These are phyloP conservation scores for Drosophila dunni DNA, from an alignment of 1,140 invertebrate genomes.

Conservation along the genomic window DNA sequence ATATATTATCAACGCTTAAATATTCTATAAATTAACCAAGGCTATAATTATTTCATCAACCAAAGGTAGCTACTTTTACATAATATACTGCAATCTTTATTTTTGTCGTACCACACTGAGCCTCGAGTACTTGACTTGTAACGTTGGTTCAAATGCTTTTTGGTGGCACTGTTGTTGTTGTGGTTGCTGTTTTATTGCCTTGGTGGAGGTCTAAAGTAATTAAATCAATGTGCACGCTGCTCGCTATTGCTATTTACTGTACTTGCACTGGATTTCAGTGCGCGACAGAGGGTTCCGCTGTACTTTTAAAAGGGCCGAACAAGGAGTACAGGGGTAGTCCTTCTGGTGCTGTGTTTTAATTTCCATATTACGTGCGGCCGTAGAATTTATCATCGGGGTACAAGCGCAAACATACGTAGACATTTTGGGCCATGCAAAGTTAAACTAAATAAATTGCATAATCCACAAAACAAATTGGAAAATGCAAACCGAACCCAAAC, in stretches of 20 bases:
- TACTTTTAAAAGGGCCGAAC: constrained; percentile 9
- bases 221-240: constrained; percentile 54
- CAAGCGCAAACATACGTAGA: constrained; percentile 20
- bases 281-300: not conserved
- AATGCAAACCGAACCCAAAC: constrained; percentile 57
- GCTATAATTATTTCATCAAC: too few relatives aligned
- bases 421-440: constrained; percentile 44
- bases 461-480: constrained; percentile 68
- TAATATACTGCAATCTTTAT: not conserved
- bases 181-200: constrained; percentile 22
- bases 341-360: constrained; percentile 53
- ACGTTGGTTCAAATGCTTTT: constrained; percentile 26
- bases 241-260: constrained; percentile 26
- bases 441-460: constrained; percentile 70
- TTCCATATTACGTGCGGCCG: constrained; percentile 70
- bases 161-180: not conserved
- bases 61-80: too few relatives aligned
- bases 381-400: constrained; percentile 65
- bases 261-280: not conserved
- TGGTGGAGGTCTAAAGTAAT: constrained; percentile 42
- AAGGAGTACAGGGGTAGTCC: not conserved
- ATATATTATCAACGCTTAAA: too few relatives aligned
- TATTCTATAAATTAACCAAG: too few relatives aligned
- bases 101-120: constrained; percentile 5
- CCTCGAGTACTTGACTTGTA: constrained; percentile 28